phyloP scores from a whole-genome alignment of 2,888 invertebrate genomes.

The Beris chalybata region DNA sequence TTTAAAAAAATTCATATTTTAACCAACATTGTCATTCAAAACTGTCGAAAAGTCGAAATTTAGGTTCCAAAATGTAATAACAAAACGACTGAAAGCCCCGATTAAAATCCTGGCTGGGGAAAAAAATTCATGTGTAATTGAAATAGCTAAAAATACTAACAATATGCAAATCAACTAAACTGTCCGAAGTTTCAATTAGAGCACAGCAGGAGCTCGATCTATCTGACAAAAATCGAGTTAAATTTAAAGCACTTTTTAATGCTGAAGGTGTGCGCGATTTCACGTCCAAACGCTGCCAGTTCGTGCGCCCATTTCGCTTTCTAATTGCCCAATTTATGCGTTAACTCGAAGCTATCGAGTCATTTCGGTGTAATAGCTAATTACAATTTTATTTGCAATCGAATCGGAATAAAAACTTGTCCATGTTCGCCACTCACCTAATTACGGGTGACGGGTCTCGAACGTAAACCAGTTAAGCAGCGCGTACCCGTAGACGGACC shows the following conservation, averaged over 20 bases:
- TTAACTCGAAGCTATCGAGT: slow-evolving; percentile 3
- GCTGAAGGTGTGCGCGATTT: too few species aligned
- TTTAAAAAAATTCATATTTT: slow-evolving; percentile 4
- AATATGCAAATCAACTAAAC: background rate
- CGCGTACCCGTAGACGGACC: background rate
- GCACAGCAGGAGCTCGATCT: slow-evolving; percentile 13
- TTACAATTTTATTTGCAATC: slow-evolving; percentile 36
- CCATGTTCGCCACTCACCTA: slow-evolving; percentile 24
- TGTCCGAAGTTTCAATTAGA: slow-evolving; percentile 24
- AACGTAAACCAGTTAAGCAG: slow-evolving; percentile 1
- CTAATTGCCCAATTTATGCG: slow-evolving; percentile 23
- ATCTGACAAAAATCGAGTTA: slow-evolving; percentile 22
- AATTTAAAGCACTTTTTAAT: background rate
- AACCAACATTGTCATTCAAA: slow-evolving; percentile 4
- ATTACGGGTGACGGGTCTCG: slow-evolving; percentile 21
- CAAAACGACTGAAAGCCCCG: background rate
- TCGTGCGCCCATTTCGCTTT: background rate
- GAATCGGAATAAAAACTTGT: slow-evolving; percentile 27
- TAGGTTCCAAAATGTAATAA: background rate
- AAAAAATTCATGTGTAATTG: background rate
- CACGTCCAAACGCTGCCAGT: too few species aligned
- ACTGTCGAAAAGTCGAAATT: slow-evolving; percentile 8
- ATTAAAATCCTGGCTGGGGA: background rate
- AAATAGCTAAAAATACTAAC: background rate
- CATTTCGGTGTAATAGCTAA: slow-evolving; percentile 26